Percentiles rank a stretch among this genome's conserved stretches.
Evolutionary conservation across 2,797 vertebrate genomes (phyloP).

Genomic region (Pitangus sulphuratus): DNA sequence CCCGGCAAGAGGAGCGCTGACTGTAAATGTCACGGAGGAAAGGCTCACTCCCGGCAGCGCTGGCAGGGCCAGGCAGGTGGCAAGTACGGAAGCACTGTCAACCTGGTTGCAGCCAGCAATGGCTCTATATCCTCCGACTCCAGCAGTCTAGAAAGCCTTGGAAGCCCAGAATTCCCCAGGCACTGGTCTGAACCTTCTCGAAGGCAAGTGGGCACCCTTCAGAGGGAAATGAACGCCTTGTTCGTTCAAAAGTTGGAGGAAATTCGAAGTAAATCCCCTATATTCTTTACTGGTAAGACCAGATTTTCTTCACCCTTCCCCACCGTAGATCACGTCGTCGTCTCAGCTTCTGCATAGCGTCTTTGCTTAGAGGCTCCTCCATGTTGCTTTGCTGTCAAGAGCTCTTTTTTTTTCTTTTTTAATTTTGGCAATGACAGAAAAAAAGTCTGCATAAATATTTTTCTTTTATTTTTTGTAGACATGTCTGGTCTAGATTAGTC

Average conservation of each 20-base stretch:
- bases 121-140: slow-evolving; percentile 82
- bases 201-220: slow-evolving; percentile 89
- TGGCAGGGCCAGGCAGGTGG: slow-evolving; percentile 73
- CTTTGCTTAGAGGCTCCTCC: slow-evolving; percentile 17
- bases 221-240: slow-evolving; percentile 96
- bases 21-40: slow-evolving; percentile 66
- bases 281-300: slow-evolving; percentile 94
- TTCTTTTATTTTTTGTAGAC: not conserved
- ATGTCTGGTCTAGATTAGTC: slow-evolving; percentile 38
- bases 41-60: slow-evolving; percentile 71
- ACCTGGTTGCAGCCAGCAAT: slow-evolving; percentile 64
- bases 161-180: slow-evolving; percentile 81
- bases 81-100: slow-evolving; percentile 75
- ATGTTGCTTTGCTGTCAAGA: slow-evolving; percentile 15
- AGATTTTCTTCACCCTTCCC: slow-evolving; percentile 65
- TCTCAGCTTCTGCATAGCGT: slow-evolving; percentile 29
- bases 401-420: not conserved
- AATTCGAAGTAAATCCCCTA: slow-evolving; percentile 92
- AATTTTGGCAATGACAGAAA: not conserved
- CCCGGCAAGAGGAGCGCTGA: slow-evolving; percentile 68
- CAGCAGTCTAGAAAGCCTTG: slow-evolving; percentile 85
- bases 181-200: slow-evolving; percentile 79
- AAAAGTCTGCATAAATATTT: not conserved
- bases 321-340: slow-evolving; percentile 27
- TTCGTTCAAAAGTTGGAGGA: slow-evolving; percentile 96